Percentiles rank a stretch among this genome's conserved stretches.
These are phyloP conservation scores for Caerostris extrusa DNA, from an alignment of 1,140 invertebrate genomes.

Conservation along the genomic window DNA sequence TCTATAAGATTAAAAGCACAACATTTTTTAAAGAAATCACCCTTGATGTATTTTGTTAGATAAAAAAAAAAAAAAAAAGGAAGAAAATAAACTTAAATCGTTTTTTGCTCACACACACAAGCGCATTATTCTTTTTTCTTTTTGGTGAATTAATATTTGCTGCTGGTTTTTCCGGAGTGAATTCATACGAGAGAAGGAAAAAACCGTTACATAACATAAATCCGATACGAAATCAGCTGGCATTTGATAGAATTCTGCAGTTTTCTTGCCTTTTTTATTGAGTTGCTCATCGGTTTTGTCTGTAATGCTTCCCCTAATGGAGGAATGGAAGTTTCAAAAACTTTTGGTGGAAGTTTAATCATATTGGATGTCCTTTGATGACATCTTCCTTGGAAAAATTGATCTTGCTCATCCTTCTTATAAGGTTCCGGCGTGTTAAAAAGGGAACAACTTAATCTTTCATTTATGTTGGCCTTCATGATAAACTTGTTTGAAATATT, in stretches of 20 bases:
- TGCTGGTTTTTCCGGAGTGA: slow-evolving; percentile 18
- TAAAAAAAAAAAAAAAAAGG: no score
- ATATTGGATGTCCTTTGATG: slow-evolving; percentile 50
- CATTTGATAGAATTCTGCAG: neutral
- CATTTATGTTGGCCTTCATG: neutral
- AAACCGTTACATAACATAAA: slow-evolving; percentile 9
- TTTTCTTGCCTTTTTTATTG: slow-evolving; percentile 4
- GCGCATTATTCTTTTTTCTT: slow-evolving; percentile 6
- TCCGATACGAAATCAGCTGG: neutral
- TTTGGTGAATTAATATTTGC: neutral
- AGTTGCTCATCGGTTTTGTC: slow-evolving; percentile 43
- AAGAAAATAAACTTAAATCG: no score
- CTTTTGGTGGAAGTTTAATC: slow-evolving; percentile 26
- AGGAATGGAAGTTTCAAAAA: slow-evolving; percentile 42
- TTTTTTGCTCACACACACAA: no score
- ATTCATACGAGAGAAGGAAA: neutral
- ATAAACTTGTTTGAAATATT: neutral
- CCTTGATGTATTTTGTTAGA: no score
- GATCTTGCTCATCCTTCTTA: neutral
- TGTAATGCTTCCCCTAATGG: slow-evolving; percentile 4
- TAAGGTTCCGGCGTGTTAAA: no score
- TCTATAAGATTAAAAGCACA: no score
- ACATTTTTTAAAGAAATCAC: no score
- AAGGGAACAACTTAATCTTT: slow-evolving; percentile 3
- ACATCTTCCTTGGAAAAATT: slow-evolving; percentile 9